Conservation (phyloP, 2,113 vertebrate species). For the Carollia perspicillata region DNA sequence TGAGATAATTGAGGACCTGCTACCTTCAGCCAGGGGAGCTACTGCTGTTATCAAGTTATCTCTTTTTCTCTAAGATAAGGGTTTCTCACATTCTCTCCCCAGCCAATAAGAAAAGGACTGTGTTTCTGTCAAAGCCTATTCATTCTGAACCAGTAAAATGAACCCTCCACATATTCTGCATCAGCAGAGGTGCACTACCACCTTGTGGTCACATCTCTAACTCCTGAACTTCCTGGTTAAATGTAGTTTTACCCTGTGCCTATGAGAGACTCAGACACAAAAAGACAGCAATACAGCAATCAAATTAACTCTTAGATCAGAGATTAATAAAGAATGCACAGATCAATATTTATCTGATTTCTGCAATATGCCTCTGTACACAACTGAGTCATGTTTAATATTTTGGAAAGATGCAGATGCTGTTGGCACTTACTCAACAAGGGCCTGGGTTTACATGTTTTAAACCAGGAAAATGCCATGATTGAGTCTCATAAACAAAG, state of each 20-base stretch:
- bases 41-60: neutral
- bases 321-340: neutral
- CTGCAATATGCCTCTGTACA: neutral
- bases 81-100: neutral
- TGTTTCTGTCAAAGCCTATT: too few relatives aligned
- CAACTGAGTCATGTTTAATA: neutral
- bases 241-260: neutral
- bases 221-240: neutral
- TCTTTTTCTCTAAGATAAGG: neutral
- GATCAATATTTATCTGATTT: neutral
- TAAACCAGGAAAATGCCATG: neutral
- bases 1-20: neutral
- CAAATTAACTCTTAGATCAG: neutral
- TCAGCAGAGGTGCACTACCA: neutral
- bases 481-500: neutral
- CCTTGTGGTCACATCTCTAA: neutral
- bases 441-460: neutral
- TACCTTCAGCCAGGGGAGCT: neutral
- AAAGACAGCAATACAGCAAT: neutral
- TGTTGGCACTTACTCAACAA: neutral
- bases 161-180: neutral
- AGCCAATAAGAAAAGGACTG: neutral
- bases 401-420: neutral
- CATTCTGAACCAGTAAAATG: neutral
- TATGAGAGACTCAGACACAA: neutral